Evolutionary conservation across 2,888 invertebrate genomes (phyloP).

Genomic region (Zaprionus obscuricornis): DNA sequence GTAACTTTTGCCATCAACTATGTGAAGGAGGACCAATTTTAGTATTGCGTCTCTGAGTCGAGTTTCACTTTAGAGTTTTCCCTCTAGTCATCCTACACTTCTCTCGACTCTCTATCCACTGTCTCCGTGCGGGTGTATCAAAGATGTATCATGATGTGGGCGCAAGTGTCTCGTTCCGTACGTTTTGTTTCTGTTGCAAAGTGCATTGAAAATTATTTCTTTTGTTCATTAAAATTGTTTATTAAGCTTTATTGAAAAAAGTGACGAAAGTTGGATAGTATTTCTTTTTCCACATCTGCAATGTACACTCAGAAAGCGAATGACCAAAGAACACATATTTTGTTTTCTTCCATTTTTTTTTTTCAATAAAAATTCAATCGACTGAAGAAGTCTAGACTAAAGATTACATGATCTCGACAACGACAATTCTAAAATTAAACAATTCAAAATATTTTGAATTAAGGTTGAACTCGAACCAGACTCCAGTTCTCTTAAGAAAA

Average conservation of each 20-base stretch:
- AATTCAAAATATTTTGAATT: too few species aligned
- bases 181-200: slow-evolving; percentile 15
- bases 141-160: slow-evolving; percentile 28
- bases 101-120: background rate
- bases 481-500: too few species aligned
- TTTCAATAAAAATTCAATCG: too few species aligned
- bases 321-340: too few species aligned
- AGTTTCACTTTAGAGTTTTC: background rate
- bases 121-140: slow-evolving; percentile 3
- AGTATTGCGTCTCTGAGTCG: slow-evolving; percentile 35
- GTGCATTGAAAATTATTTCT: slow-evolving; percentile 62
- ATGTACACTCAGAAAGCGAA: slow-evolving; percentile 47
- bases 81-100: background rate
- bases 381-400: too few species aligned
- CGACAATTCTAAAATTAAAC: too few species aligned
- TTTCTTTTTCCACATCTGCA: too few species aligned
- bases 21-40: slow-evolving; percentile 39
- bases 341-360: too few species aligned
- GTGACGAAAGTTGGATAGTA: too few species aligned
- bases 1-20: slow-evolving; percentile 53
- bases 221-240: slow-evolving; percentile 63
- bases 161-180: slow-evolving; percentile 46
- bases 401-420: too few species aligned
- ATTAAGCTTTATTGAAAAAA: slow-evolving; percentile 53
- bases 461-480: too few species aligned